Evolutionary conservation across 2,113 vertebrate genomes (phyloP), one percentile per base, ranked within the genome.

Genomic region (Gavialis gangeticus): DNA sequence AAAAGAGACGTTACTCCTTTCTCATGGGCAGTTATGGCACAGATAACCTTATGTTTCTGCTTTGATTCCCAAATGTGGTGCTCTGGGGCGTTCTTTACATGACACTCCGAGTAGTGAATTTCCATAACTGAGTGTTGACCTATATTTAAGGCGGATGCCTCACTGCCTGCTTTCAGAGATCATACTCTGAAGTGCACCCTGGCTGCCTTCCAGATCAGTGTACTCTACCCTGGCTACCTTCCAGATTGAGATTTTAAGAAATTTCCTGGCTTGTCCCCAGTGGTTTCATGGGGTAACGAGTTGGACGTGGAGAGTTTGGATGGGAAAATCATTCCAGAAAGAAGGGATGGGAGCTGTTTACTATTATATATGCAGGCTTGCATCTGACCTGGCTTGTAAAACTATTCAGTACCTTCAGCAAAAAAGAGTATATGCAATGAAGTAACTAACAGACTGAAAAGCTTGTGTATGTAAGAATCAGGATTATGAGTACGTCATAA

Each of bases 161-260:
- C 14, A 3, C 88, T 79, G 86, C 82, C 78, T 89, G 79, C 84
- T 87, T 90, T 90, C 2, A 1, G 85, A 79, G 60, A 79, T 96
- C 80, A 78, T 54, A 79, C 78, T 79, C 78, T 78, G 46, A 73
- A 66, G 21, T 54, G 60, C 27, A 15, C 64, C 24, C 94, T 98
- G 98, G 98, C 95, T 55, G 66, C 55, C 62, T 37, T 88, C 97
- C 98, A 98, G 93, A 88, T 86, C 89, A 85, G 46, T 46, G 46
- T 46, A 46, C 46, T 46, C 46, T 46, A 46, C 46, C 46, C 46
- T 46, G 46, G 46, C 46, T 46, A 46, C 46, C 46, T 46, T 46
- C 46, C 85, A 96, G 63, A 28, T 63, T 87, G 84, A 94, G 92
- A 96, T 97, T 92, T 95, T 93, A 94, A 96, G 94, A 92, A 89